Conservation (phyloP, 1,140 invertebrate species). For the Scaptomyza graminum region DNA sequence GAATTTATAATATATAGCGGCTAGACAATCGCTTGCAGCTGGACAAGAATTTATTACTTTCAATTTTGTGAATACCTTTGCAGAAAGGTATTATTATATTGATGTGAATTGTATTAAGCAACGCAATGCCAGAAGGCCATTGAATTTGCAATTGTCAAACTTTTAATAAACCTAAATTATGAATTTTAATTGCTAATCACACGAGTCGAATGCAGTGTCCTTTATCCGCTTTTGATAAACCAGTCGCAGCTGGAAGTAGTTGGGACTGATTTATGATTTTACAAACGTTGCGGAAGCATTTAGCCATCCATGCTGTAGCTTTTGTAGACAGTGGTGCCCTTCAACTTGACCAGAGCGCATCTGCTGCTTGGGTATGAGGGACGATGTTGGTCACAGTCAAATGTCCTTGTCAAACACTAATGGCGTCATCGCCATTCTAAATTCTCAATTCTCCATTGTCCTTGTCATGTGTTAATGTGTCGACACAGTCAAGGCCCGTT, state of each 20-base stretch:
- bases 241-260: background rate
- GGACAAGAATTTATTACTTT: conserved; percentile 23
- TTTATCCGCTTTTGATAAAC: background rate
- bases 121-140: conserved; percentile 34
- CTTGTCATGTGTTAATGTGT: conserved; percentile 74
- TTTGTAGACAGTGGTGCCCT: conserved; percentile 17
- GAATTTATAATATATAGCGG: conserved; percentile 9
- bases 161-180: conserved; percentile 50
- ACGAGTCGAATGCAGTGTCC: conserved; percentile 10
- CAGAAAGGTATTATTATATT: background rate
- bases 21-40: conserved; percentile 30
- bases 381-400: conserved; percentile 45
- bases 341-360: conserved; percentile 40
- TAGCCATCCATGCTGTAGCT: conserved; percentile 9
- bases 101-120: background rate
- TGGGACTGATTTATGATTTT: conserved; percentile 57
- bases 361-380: conserved; percentile 7
- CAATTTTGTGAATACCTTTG: background rate
- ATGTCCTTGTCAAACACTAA: conserved; percentile 80
- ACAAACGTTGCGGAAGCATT: conserved; percentile 44
- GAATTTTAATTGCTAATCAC: conserved; percentile 12
- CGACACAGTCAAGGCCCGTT: conserved; percentile 48
- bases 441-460: conserved; percentile 53
- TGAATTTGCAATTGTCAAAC: conserved; percentile 54
- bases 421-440: conserved; percentile 64